Base-by-base conservation (phyloP, 2,113 vertebrate genomes). In the Trematomus loennbergii region DNA sequence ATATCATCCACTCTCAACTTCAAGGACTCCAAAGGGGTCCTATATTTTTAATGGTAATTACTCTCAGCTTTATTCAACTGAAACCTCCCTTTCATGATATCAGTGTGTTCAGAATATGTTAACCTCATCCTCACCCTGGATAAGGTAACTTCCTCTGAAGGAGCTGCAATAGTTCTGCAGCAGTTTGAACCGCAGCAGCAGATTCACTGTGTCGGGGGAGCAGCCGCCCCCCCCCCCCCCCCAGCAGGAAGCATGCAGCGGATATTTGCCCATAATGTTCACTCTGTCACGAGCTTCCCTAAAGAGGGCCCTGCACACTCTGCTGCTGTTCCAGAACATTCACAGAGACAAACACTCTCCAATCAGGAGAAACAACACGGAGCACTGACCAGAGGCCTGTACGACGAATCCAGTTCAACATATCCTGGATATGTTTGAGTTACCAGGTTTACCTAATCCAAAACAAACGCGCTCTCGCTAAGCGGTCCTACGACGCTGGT, bases 161-260 rank as follows among this genome's bases (percentile, higher is more conserved):
- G 6, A 33, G 52, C 46, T 69, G 73, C 81, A 65, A 49, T 60
- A 60, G 75, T 49, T 22, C 22, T 55, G 64, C 53, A 58, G 64
- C 66, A 66, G 53, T 80, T 85, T 83, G 55, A 57, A 63, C 73
- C 46, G 4, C 79, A 83, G 13, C 64, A 82, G 16, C 67, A 74
- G 49, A 73, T 66, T 66, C 25, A 18, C 33, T 71, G 86, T 80
- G 77, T 78, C 61, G 79, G 78, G n/a, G 66, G 73, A 55, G 77
- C 49, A 36, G 74, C 60, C 80, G n/a, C 75, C 22, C 22, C 22
- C n/a, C n/a, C n/a, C 2, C 25, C 29, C 25, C 29, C 29, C 29
- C 29, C 29, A 29, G 95, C 97, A 97, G 97, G 97, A 98, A 99
- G 97, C 97, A 96, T 97, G 97, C 95, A 87, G 93, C 97, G 97